Conservation (phyloP, 2,888 invertebrate species). For the Megaustenia siamemsis region DNA sequence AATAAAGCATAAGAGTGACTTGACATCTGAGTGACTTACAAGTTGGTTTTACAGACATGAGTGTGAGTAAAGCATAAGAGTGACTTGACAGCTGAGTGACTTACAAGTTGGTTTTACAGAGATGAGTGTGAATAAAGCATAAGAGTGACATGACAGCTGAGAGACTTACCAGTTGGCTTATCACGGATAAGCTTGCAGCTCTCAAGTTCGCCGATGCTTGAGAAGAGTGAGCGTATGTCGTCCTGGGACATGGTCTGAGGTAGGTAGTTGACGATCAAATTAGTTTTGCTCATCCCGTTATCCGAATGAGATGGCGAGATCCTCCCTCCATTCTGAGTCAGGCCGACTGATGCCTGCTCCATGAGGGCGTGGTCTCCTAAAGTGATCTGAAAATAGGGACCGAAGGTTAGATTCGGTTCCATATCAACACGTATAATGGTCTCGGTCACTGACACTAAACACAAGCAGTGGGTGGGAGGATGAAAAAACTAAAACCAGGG, state of each 20-base stretch:
- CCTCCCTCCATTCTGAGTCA: conserved; percentile 73
- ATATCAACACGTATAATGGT: too few relatives aligned
- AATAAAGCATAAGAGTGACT: too few relatives aligned
- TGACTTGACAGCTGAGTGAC: too few relatives aligned
- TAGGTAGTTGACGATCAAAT: conserved; percentile 99
- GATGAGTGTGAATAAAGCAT: too few relatives aligned
- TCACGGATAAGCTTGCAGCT: conserved; percentile 99
- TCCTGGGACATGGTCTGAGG: conserved; percentile 99
- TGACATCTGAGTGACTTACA: too few relatives aligned
- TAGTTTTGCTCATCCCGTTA: conserved; percentile 84
- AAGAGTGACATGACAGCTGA: background rate
- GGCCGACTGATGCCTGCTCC: conserved; percentile 65
- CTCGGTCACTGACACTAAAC: too few relatives aligned
- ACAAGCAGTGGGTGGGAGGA: too few relatives aligned
- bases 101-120: too few relatives aligned
- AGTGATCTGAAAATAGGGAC: conserved; percentile 68
- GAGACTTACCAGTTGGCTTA: conserved; percentile 91
- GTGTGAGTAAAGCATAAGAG: too few relatives aligned
- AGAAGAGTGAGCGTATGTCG: conserved; percentile 97
- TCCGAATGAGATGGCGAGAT: conserved; percentile 73
- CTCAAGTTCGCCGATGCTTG: conserved; percentile 99
- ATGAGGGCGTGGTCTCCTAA: conserved; percentile 70
- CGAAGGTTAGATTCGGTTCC: too few relatives aligned
- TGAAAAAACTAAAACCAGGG: too few relatives aligned
- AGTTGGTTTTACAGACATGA: too few relatives aligned